phyloP scores from a whole-genome alignment of 2,888 invertebrate species.

The Xiphydria camelus region DNA sequence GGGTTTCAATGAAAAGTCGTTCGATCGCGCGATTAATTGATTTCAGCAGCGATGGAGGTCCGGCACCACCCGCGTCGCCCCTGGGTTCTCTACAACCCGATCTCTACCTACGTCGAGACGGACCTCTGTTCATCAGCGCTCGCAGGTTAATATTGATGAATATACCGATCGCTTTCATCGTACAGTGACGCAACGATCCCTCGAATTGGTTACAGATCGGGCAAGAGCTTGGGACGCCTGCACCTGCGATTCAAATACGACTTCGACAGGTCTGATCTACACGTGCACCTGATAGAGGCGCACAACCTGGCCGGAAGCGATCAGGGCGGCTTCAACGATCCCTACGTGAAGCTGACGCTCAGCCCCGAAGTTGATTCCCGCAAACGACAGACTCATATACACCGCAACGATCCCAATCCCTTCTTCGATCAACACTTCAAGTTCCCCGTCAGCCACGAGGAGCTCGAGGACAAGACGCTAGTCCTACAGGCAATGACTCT shows the following conservation, averaged over 20 bases:
- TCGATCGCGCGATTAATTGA: conserved; percentile 59
- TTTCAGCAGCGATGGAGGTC: conserved; percentile 49
- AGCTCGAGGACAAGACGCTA: conserved; percentile 77
- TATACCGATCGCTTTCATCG: too few relatives aligned
- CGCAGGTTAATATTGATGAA: conserved; percentile 49
- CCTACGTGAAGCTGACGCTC: conserved; percentile 79
- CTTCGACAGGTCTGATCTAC: conserved; percentile 85
- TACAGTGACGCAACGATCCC: too few relatives aligned
- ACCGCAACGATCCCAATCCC: conserved; percentile 82
- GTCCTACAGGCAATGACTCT: conserved; percentile 69
- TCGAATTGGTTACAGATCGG: conserved; percentile 60
- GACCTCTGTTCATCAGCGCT: conserved; percentile 73
- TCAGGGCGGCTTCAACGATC: conserved; percentile 87
- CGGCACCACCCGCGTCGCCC: conserved; percentile 63
- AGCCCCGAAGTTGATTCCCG: conserved; percentile 84
- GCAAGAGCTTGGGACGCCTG: conserved; percentile 77
- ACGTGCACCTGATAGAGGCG: conserved; percentile 90
- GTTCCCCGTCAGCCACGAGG: conserved; percentile 88
- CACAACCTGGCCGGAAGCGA: conserved; percentile 83
- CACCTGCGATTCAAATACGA: conserved; percentile 87
- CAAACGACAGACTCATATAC: conserved; percentile 82
- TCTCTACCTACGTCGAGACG: conserved; percentile 79
- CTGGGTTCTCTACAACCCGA: conserved; percentile 86
- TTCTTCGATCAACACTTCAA: conserved; percentile 91
- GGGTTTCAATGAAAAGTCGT: too few relatives aligned